Percentiles rank a stretch among this genome's conserved stretches.
phyloP scores from a whole-genome alignment of 2,113 vertebrate species.

The Turnix velox region DNA sequence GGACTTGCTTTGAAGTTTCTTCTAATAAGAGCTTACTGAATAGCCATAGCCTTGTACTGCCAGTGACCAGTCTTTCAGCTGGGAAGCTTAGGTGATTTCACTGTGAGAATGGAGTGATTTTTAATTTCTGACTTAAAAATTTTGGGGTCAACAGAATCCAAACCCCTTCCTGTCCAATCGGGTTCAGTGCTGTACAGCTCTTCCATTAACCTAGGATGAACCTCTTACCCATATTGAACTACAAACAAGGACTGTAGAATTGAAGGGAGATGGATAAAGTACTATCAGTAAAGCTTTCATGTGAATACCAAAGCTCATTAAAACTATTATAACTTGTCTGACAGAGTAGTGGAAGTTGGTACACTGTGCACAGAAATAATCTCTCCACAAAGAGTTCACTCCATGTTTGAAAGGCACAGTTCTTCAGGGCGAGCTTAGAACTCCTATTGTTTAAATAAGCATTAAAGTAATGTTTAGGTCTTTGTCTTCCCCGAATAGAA shows the following conservation, averaged over 20 bases:
- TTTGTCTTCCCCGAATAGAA: neutral
- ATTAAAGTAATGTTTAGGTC: neutral
- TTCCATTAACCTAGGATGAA: neutral
- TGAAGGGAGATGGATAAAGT: neutral
- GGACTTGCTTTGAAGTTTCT: slow-evolving; percentile 5
- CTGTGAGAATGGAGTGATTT: neutral
- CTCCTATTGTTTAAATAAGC: neutral
- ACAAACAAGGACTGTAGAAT: neutral
- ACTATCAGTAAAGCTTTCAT: neutral
- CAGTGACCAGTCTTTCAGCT: neutral
- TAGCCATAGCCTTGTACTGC: neutral
- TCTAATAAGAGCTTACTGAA: neutral
- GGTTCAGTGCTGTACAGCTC: neutral
- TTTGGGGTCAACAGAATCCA: neutral
- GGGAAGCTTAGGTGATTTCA: neutral
- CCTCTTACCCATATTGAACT: neutral
- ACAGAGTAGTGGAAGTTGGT: neutral
- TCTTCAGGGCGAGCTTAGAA: neutral
- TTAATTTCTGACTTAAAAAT: neutral
- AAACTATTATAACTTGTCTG: neutral
- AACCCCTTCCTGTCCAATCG: neutral
- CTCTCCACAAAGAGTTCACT: neutral
- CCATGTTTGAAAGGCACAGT: neutral
- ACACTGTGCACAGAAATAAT: neutral
- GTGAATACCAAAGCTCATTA: neutral